A percentile compares a stretch with the other conserved stretches of the same genome.
phyloP scores from a whole-genome alignment of 2,113 vertebrate genomes.

The Nycticorax nycticorax region DNA sequence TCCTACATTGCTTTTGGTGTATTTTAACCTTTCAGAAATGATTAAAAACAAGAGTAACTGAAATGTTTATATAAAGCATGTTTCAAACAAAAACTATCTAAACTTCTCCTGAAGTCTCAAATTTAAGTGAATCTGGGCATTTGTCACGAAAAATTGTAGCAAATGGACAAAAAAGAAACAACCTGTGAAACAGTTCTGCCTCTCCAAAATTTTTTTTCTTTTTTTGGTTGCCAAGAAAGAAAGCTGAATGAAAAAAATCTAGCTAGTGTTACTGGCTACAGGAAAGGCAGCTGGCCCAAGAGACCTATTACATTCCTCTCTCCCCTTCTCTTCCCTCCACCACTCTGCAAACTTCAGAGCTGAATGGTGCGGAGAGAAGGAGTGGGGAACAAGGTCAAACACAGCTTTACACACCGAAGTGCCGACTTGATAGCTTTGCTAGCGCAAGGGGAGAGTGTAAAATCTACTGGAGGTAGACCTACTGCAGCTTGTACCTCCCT shows the following conservation, averaged over 20 bases:
- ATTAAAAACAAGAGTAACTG: neutral
- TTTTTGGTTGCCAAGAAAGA: neutral
- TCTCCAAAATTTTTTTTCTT: neutral
- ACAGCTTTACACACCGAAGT: rapidly evolving
- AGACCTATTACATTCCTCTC: neutral
- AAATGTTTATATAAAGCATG: neutral
- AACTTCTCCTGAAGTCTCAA: neutral
- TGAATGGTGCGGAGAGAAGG: neutral
- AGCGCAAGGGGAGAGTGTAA: neutral
- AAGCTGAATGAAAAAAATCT: neutral
- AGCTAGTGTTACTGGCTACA: neutral
- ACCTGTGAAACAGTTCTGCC: neutral
- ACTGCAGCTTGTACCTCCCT: neutral
- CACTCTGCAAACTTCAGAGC: neutral
- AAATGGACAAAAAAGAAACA: neutral
- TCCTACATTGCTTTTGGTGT: neutral
- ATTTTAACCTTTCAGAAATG: neutral
- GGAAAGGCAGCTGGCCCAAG: neutral
- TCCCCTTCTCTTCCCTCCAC: neutral
- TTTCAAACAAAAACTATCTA: neutral
- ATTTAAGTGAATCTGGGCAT: neutral
- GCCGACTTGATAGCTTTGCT: neutral
- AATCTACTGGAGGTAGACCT: neutral
- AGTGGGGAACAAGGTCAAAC: neutral
- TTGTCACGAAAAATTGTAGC: neutral